These are phyloP conservation scores for Drosophila serrata DNA, from an alignment of 1,140 invertebrate genomes.

Conservation along the genomic window DNA sequence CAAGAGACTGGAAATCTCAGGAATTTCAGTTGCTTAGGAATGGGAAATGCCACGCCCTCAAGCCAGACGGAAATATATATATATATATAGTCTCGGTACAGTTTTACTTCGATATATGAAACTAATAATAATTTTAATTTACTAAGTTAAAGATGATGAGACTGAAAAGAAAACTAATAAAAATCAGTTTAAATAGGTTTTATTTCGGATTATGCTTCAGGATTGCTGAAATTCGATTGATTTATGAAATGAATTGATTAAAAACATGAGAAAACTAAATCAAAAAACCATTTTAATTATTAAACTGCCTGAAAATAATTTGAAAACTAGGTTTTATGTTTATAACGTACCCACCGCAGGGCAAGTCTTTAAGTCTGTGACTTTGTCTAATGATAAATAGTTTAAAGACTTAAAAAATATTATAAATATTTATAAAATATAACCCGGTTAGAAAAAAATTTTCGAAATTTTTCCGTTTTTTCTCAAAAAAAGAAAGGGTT, in stretches of 20 bases:
- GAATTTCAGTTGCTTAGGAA: constrained; percentile 11
- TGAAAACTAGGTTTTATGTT: too few species aligned
- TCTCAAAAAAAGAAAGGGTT: too few species aligned
- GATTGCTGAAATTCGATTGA: not conserved
- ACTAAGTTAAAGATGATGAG: too few species aligned
- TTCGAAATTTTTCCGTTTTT: too few species aligned
- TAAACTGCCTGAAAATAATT: not conserved
- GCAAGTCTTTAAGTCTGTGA: not conserved
- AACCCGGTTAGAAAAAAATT: too few species aligned
- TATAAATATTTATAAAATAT: too few species aligned
- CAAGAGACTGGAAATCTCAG: constrained; percentile 9
- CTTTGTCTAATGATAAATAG: not conserved
- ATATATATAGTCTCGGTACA: not conserved
- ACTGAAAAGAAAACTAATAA: not conserved
- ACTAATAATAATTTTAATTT: not conserved
- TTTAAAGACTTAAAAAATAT: too few species aligned
- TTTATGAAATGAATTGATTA: not conserved
- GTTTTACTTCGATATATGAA: not conserved
- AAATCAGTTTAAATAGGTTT: not conserved
- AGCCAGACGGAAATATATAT: not conserved
- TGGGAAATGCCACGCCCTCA: constrained; percentile 1
- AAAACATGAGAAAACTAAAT: not conserved
- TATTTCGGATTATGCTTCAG: accelerated
- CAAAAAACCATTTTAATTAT: not conserved
- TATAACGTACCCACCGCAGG: too few species aligned